Percentiles rank a stretch among this genome's conserved stretches.
phyloP scores from a whole-genome alignment of 2,113 vertebrate species.

The Fulmarus glacialis region DNA sequence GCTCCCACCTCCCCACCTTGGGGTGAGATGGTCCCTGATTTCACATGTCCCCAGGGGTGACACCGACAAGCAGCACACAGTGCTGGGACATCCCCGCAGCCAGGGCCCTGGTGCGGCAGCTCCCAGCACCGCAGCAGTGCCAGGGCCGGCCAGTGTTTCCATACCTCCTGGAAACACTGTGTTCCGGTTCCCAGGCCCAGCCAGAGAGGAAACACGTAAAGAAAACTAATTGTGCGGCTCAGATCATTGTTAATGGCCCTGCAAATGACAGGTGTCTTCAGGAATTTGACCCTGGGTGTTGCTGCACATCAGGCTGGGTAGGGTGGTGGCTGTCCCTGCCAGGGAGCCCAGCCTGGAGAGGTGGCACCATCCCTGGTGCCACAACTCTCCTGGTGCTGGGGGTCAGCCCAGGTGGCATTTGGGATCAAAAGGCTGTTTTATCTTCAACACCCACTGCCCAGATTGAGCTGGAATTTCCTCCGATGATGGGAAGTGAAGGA shows the following conservation, averaged over 20 bases:
- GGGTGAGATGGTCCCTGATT: neutral
- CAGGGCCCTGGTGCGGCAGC: accelerated
- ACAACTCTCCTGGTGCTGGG: neutral
- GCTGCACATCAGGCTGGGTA: accelerated
- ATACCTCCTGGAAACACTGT: neutral
- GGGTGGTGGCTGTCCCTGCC: neutral
- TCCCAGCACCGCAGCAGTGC: neutral
- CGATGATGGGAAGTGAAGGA: accelerated
- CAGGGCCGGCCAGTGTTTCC: accelerated
- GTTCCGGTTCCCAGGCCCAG: accelerated
- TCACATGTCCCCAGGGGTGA: neutral
- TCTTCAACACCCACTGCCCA: neutral
- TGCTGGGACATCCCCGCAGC: accelerated
- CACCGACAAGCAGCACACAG: accelerated
- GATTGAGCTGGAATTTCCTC: neutral
- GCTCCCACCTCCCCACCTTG: accelerated
- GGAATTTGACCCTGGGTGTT: conserved; percentile 33
- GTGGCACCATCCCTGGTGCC: accelerated
- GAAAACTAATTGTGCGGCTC: neutral
- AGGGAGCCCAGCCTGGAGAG: neutral
- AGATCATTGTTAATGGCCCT: neutral
- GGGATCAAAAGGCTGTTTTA: neutral
- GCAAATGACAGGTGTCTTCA: neutral
- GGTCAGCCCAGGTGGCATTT: neutral
- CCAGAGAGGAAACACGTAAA: neutral